Base-by-base conservation (phyloP, 1,140 invertebrate genomes). In the Nymphalis io region DNA sequence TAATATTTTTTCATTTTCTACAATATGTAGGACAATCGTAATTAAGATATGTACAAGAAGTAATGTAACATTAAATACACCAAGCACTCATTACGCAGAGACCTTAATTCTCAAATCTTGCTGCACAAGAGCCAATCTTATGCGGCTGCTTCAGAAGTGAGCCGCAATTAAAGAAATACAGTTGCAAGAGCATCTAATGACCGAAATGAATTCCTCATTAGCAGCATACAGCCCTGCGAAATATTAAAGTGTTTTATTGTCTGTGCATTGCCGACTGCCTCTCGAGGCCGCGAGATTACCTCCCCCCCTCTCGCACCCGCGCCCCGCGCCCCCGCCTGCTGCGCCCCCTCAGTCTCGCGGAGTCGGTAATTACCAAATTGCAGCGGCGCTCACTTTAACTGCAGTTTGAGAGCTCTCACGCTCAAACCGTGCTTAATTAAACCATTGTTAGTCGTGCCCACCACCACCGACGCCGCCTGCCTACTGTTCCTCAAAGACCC, bases 361-460 rank as follows among this genome's bases (percentile, higher is more conserved):
- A 70, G 72, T 63, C 72, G 58, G 73, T 79, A 84, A 85, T 85
- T 83, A 82, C 80, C 80, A 85, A 85, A 83, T 83, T 80, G 81
- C 80, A 80, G 70, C 70, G 77, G 74, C 75, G 76, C 75, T 76
- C 81, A 71, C 80, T 82, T 80, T 76, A 80, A 80, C 74, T 74
- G 71, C 75, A 80, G 68, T 71, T 68, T 62, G 69, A 78, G 77
- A 73, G 74, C 71, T 75, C 81, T 85, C 70, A 61, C 71, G 74
- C 73, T 75, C 77, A 77, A 75, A 80, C 74, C 77, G 70, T 72
- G 80, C 80, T 85, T 85, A 85, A 85, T 85, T 85, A 80, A 83
- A 78, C 80, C 73, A 85, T 85, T 85, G 81, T 83, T 83, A 76
- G 70, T 68, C 59, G 72, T 72, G 60, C 64, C 65, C 33, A 27